These are phyloP conservation scores for Anarhynchus alexandrinus DNA, from an alignment of 2,113 vertebrate species.

Conservation along the genomic window DNA sequence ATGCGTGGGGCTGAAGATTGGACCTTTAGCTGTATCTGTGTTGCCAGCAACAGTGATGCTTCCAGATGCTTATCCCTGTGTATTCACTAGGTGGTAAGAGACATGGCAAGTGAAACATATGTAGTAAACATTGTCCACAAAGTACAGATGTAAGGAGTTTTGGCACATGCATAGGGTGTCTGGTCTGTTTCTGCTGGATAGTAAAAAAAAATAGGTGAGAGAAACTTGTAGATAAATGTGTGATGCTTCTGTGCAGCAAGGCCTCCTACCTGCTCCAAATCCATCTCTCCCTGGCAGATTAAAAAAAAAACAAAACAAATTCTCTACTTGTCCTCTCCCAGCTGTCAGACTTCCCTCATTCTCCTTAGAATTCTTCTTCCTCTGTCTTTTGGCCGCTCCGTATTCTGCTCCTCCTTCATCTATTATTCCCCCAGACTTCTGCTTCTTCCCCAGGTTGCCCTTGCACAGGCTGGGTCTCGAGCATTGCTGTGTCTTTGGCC, in stretches of 20 bases:
- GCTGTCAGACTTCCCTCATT: too few species aligned
- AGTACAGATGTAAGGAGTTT: not conserved
- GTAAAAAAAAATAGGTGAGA: not conserved
- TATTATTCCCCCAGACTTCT: too few species aligned
- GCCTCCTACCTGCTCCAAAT: not conserved
- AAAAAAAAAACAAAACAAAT: too few species aligned
- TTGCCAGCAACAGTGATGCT: not conserved
- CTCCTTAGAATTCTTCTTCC: too few species aligned
- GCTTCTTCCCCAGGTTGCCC: too few species aligned
- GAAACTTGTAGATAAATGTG: not conserved
- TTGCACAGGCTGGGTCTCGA: too few species aligned
- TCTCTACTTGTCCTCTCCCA: too few species aligned
- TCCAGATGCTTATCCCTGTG: not conserved
- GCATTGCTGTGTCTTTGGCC: too few species aligned
- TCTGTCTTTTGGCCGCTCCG: too few species aligned
- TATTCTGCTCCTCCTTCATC: too few species aligned
- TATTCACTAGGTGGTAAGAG: not conserved
- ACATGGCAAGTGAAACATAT: not conserved
- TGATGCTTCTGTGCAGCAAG: not conserved
- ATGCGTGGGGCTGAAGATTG: not conserved
- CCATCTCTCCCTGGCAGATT: too few species aligned
- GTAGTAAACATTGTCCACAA: not conserved
- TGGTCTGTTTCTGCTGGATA: not conserved
- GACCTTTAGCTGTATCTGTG: not conserved
- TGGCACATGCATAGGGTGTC: rapidly evolving